A percentile compares a stretch with the other conserved stretches of the same genome.
Evolutionary conservation across 2,113 vertebrate species (phyloP).

Genomic region (Stigmatopora argus): DNA sequence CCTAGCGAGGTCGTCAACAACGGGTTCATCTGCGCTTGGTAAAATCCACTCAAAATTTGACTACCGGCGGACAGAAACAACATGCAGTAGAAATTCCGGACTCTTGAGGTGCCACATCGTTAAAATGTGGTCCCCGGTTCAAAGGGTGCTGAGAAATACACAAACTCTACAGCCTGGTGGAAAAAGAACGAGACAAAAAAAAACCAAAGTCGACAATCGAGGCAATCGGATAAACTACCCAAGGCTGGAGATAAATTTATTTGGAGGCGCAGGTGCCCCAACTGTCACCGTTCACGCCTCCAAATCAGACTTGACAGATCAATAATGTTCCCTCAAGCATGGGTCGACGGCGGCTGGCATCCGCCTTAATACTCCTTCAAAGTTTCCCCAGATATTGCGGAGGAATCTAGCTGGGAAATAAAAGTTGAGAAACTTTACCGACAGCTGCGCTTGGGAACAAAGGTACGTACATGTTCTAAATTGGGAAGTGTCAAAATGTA

Average conservation of each 20-base stretch:
- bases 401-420: conserved; percentile 36
- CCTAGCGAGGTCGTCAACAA: too few relatives aligned
- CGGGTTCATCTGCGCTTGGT: too few relatives aligned
- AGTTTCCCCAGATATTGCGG: conserved; percentile 40
- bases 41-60: too few relatives aligned
- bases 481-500: conserved; percentile 19
- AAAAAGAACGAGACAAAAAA: not conserved
- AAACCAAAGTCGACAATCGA: not conserved
- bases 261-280: conserved; percentile 18
- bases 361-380: conserved; percentile 28
- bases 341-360: conserved; percentile 10
- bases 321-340: not conserved
- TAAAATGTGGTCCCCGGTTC: too few relatives aligned
- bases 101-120: too few relatives aligned
- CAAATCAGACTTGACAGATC: conserved; percentile 3
- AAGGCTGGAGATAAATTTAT: conserved; percentile 39
- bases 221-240: not conserved
- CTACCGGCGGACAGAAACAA: too few relatives aligned
- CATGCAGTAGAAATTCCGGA: too few relatives aligned
- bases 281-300: not conserved
- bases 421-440: conserved; percentile 38
- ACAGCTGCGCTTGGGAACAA: conserved; percentile 28
- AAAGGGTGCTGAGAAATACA: too few relatives aligned
- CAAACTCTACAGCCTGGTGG: not conserved
- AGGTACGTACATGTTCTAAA: conserved; percentile 6